phyloP scores from a whole-genome alignment of 1,140 invertebrate species.

The Odontomachus brunneus region DNA sequence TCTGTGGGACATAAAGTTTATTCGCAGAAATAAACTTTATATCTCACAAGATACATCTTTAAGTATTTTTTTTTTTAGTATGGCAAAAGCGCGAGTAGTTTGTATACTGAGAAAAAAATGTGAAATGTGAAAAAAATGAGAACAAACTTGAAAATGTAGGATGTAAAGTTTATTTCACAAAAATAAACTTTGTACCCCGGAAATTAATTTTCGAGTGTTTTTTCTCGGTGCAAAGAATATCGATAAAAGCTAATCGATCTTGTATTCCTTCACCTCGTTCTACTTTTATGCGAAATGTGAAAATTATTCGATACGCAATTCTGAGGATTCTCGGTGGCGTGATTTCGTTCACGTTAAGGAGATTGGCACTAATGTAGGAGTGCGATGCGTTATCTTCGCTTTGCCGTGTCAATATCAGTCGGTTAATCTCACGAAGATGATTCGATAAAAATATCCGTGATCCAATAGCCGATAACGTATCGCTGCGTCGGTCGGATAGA shows the following conservation, averaged over 20 bases:
- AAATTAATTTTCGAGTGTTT: too few species aligned
- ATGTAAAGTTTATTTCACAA: too few species aligned
- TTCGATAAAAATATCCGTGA: conserved; percentile 79
- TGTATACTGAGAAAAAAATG: too few species aligned
- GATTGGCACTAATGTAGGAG: conserved; percentile 17
- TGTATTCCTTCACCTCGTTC: not conserved
- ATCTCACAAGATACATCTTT: too few species aligned
- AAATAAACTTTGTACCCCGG: too few species aligned
- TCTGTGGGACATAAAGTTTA: too few species aligned
- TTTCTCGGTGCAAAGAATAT: too few species aligned
- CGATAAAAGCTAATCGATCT: not conserved
- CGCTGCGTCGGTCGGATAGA: conserved; percentile 55
- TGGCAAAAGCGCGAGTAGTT: too few species aligned
- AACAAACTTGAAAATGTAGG: too few species aligned
- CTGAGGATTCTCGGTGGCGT: not conserved
- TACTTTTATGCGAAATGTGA: not conserved
- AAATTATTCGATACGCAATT: not conserved
- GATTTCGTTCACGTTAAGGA: conserved; percentile 20
- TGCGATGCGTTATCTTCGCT: conserved; percentile 60
- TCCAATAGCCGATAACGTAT: conserved; percentile 78
- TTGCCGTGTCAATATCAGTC: conserved; percentile 57
- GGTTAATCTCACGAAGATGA: conserved; percentile 63
- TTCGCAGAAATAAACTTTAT: too few species aligned
- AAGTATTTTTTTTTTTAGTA: too few species aligned
- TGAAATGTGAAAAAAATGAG: too few species aligned